A percentile compares a stretch with the other conserved stretches of the same genome.
Evolutionary conservation across 2,113 vertebrate genomes (phyloP).

Genomic region (Lontra canadensis): DNA sequence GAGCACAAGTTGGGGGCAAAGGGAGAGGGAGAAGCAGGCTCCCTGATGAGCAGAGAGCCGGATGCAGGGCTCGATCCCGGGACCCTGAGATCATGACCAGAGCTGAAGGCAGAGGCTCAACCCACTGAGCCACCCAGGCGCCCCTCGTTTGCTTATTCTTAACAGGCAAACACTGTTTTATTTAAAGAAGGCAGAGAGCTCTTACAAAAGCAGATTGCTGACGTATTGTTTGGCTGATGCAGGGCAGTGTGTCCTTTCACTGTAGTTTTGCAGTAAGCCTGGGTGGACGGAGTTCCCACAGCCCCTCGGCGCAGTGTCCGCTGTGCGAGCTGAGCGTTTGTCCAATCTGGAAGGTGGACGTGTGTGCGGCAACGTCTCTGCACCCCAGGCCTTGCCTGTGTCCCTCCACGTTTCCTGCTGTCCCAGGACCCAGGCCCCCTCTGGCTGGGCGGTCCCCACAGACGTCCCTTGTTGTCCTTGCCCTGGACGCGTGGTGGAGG

Average conservation of each 20-base stretch:
- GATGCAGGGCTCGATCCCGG: neutral
- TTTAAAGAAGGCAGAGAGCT: neutral
- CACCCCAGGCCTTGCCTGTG: rapidly evolving
- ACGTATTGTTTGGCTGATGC: neutral
- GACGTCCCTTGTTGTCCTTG: neutral
- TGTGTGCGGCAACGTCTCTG: neutral
- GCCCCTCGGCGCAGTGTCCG: neutral
- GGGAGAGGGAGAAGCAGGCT: neutral
- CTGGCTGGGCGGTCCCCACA: too few species aligned
- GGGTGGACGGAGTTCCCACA: neutral
- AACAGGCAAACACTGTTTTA: neutral
- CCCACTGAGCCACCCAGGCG: neutral
- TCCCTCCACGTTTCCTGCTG: neutral
- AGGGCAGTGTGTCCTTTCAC: neutral
- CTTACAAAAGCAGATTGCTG: neutral
- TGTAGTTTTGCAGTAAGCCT: too few species aligned
- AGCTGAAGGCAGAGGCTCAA: neutral
- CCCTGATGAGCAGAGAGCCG: neutral
- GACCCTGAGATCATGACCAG: neutral
- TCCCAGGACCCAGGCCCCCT: neutral
- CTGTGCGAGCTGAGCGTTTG: rapidly evolving
- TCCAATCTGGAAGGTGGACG: neutral
- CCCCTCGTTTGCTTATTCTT: neutral
- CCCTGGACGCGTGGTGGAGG: neutral
- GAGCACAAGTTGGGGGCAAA: neutral